phyloP scores from a whole-genome alignment of 2,797 vertebrate species.

The Phrynocephalus guinanensis region DNA sequence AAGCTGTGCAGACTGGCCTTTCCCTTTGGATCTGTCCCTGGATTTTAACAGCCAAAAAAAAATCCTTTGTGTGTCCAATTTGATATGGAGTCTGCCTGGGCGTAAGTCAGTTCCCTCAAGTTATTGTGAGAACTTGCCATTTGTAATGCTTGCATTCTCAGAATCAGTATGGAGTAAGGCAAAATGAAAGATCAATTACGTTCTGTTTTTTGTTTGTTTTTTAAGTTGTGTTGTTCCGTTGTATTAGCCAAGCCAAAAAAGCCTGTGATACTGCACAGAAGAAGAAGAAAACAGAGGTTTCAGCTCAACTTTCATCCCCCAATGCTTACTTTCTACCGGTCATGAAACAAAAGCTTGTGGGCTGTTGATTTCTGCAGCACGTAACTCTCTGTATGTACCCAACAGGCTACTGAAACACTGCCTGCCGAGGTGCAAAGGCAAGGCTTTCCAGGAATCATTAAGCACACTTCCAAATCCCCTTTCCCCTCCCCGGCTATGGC shows the following conservation, averaged over 20 bases:
- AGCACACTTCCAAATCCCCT: slow-evolving; percentile 1
- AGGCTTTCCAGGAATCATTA: slow-evolving; percentile 16
- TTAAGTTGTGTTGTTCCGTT: neutral
- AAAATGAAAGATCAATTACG: neutral
- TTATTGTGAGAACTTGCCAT: neutral
- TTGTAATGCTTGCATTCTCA: neutral
- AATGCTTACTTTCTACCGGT: neutral
- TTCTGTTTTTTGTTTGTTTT: no score
- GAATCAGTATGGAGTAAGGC: neutral
- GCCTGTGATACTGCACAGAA: neutral
- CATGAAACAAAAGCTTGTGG: neutral
- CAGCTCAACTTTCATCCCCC: neutral
- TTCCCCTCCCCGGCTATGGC: neutral
- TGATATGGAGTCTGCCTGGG: neutral
- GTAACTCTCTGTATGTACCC: neutral
- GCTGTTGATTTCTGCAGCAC: neutral
- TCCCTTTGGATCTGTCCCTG: neutral
- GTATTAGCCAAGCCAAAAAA: neutral
- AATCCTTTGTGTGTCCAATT: neutral
- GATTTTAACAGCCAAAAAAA: neutral
- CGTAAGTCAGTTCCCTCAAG: neutral
- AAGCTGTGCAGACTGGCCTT: no score
- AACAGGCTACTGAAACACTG: neutral
- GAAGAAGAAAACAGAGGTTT: neutral
- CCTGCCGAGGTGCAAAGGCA: slow-evolving; percentile 12